Base-by-base conservation (phyloP, 2,888 invertebrate genomes). In the Stramonita haemastoma region DNA sequence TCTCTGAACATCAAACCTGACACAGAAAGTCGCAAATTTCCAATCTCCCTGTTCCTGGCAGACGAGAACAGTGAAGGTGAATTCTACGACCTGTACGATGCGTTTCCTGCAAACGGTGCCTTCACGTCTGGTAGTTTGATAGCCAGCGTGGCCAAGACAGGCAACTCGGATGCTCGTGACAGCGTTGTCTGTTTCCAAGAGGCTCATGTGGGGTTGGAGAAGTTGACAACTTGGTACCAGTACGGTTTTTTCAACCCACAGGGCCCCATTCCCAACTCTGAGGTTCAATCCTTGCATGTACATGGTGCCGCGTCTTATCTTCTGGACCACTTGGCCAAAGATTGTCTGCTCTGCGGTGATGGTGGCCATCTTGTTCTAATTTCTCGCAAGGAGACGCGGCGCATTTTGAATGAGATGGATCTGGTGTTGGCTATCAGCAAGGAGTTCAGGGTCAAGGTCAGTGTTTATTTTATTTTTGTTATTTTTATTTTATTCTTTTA, bases 211-310 rank as follows among this genome's bases (percentile, higher is more conserved):
- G 96, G 96, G n/a, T 90, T 96, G 19, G 93, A 94, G 22, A 94
- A 94, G 90, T 91, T 93, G 46, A 96, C 96, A 34, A 91, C 94
- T 5, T 96, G 96, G 96, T 97, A 96, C 93, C 96, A 97, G 86
- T 97, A 96, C 95, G 97, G 97, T 5, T 97, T 96, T 93, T 92
- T 92, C 56, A 90, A 92, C 87, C 96, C 96, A 1, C 96, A 96
- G 92, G 96, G 96, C 46, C 96, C 96, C 5, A 57, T 96, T 70
- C 89, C 90, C 36, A 92, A 92, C 77, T 46, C 77, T 15, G 57
- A 91, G 90, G 92, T 95, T 8, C 93, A 93, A 8, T 90, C 92
- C 22, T 57, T 88, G 26, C 92, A 94, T 36, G 88, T 94, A 34
- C 90, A 90, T 1, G 90, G 90, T 34, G 91, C 92, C 56, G 91